These are phyloP conservation scores for Apis cerana DNA, from an alignment of 1,140 invertebrate genomes.

Conservation along the genomic window DNA sequence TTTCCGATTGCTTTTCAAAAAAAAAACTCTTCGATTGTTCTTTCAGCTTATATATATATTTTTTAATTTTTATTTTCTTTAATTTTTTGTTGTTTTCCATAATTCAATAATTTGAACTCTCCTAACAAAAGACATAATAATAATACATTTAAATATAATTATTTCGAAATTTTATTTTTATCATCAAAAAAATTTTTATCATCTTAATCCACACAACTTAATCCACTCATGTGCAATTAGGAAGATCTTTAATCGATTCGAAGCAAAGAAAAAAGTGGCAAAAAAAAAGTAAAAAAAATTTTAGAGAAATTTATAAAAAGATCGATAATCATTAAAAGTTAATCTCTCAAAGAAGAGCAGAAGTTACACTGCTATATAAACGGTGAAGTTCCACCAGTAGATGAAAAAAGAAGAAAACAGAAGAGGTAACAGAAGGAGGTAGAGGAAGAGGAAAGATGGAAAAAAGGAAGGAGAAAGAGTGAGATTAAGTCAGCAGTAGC, in stretches of 20 bases:
- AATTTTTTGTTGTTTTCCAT: too few relatives aligned
- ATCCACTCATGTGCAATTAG: not conserved
- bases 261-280: not conserved
- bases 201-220: not conserved
- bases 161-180: too few relatives aligned
- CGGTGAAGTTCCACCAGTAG: constrained; percentile 18
- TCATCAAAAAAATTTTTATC: too few relatives aligned
- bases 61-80: too few relatives aligned
- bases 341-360: constrained; percentile 43
- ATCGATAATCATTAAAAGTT: constrained; percentile 54
- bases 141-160: too few relatives aligned
- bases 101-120: too few relatives aligned
- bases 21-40: not conserved
- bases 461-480: constrained; percentile 28
- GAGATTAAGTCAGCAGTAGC: not conserved
- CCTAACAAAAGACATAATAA: too few relatives aligned
- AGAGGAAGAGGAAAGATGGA: not conserved
- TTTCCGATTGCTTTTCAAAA: not conserved
- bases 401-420: constrained; percentile 2
- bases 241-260: not conserved
- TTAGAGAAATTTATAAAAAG: constrained; percentile 22
- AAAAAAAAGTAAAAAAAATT: not conserved
- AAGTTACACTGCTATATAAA: constrained; percentile 27
- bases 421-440: not conserved
- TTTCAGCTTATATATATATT: too few relatives aligned